phyloP scores from a whole-genome alignment of 1,140 invertebrate genomes.

The Lepidurus packardi region DNA sequence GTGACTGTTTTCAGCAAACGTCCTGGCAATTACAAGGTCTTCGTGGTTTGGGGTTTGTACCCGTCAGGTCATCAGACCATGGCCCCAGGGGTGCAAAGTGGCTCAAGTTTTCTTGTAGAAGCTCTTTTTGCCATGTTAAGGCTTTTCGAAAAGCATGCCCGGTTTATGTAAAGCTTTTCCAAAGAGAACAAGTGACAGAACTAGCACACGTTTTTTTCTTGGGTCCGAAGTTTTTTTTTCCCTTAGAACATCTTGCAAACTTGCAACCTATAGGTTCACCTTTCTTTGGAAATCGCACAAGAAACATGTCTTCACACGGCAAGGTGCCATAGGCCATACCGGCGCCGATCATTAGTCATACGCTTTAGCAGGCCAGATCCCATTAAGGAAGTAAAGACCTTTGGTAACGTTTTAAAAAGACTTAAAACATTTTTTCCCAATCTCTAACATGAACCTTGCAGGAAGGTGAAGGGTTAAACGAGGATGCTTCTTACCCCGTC shows the following conservation, averaged over 20 bases:
- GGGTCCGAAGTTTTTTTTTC: background rate
- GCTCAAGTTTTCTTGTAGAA: background rate
- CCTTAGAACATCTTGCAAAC: background rate
- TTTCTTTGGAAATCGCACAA: background rate
- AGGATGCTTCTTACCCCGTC: background rate
- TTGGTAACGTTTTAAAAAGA: background rate
- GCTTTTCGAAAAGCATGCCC: too few relatives aligned
- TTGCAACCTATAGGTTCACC: background rate
- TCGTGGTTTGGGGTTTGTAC: background rate
- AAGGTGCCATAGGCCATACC: slow-evolving; percentile 2
- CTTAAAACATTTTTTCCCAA: background rate
- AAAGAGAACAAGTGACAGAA: too few relatives aligned
- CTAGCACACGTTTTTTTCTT: too few relatives aligned
- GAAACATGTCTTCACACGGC: background rate
- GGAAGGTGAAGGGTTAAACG: background rate
- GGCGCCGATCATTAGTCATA: background rate
- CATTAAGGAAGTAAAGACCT: background rate
- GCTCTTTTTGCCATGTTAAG: background rate
- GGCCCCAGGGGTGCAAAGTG: background rate
- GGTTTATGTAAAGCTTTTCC: too few relatives aligned
- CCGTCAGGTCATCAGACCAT: background rate
- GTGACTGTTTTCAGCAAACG: background rate
- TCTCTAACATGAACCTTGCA: background rate
- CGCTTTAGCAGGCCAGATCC: background rate
- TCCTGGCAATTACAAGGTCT: background rate